These are phyloP conservation scores for Mimachlamys varia DNA, from an alignment of 2,888 invertebrate species.

Conservation along the genomic window DNA sequence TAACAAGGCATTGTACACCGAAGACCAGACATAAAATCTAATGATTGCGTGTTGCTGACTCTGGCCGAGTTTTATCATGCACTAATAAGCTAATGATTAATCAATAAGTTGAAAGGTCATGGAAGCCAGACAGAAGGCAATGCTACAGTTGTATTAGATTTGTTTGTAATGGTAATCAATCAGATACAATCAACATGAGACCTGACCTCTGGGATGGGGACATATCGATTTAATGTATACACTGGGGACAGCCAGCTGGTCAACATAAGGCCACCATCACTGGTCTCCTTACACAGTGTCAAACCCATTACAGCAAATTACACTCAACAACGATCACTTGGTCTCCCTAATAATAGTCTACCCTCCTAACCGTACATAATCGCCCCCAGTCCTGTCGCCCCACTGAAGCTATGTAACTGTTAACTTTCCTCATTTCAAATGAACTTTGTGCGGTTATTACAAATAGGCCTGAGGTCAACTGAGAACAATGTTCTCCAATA, in stretches of 20 bases:
- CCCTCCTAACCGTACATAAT: neutral
- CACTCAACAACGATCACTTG: neutral
- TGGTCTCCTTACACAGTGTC: neutral
- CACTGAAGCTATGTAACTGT: too few species aligned
- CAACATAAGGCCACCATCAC: neutral
- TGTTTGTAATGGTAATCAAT: neutral
- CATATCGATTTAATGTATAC: neutral
- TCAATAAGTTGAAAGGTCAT: neutral
- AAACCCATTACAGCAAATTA: neutral
- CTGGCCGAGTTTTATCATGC: neutral
- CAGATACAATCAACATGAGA: neutral
- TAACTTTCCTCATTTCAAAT: too few species aligned
- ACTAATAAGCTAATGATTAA: slow-evolving; percentile 2
- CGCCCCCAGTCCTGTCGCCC: too few species aligned
- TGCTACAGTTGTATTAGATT: neutral
- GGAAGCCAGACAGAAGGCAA: neutral
- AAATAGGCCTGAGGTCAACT: too few species aligned
- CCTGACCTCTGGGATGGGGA: neutral
- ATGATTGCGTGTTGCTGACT: neutral
- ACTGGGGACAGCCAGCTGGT: neutral
- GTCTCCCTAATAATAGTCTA: neutral
- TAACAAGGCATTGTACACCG: neutral
- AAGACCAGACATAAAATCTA: neutral
- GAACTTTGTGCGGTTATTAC: too few species aligned
- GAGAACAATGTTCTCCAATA: too few species aligned